Percentiles rank a stretch among this genome's conserved stretches.
Conservation (phyloP, 2,888 invertebrate genomes). For the Rhopalosiphum nymphaeae region DNA sequence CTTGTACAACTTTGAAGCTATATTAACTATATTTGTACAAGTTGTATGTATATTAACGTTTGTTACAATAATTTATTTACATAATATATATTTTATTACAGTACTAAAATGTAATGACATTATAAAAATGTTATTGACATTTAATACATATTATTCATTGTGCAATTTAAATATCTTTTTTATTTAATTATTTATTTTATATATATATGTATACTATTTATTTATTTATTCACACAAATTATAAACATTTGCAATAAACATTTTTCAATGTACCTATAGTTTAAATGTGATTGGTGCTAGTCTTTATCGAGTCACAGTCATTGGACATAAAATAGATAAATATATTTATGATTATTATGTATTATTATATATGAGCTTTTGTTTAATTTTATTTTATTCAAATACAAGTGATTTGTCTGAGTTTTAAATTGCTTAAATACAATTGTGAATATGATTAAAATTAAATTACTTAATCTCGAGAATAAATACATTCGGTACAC, state of each 20-base stretch:
- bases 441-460: neutral
- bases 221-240: constrained; percentile 49
- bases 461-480: neutral
- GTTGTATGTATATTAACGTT: constrained; percentile 34
- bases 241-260: constrained; percentile 38
- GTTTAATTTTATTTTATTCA: constrained; percentile 29
- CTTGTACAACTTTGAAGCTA: neutral
- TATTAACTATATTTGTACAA: constrained; percentile 28
- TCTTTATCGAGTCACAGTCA: constrained; percentile 58
- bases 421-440: neutral
- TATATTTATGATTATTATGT: constrained; percentile 26
- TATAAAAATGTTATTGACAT: neutral
- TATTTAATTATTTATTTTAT: constrained; percentile 32
- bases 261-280: constrained; percentile 15
- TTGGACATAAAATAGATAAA: constrained; percentile 18
- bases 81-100: constrained; percentile 48
- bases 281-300: constrained; percentile 59
- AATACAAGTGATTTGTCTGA: constrained; percentile 33
- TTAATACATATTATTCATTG: constrained; percentile 30
- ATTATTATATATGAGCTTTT: constrained; percentile 32
- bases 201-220: constrained; percentile 30
- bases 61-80: constrained; percentile 41
- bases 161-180: constrained; percentile 52
- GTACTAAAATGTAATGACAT: constrained; percentile 20
- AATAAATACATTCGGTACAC: neutral